Base-by-base conservation (phyloP, 2,113 vertebrate genomes). In the Pterophyllum scalare region DNA sequence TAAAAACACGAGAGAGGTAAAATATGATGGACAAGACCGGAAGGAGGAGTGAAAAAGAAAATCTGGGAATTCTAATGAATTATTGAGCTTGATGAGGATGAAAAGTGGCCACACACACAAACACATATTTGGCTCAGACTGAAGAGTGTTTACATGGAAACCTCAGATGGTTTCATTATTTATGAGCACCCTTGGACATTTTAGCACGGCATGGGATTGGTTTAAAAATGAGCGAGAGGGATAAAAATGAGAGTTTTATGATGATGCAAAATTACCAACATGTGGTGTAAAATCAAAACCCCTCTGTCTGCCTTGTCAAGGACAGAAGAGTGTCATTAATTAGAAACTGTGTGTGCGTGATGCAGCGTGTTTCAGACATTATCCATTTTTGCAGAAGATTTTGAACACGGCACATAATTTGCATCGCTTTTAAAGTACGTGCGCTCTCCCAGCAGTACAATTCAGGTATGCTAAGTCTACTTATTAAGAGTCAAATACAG, bases 131-230 rank as follows among this genome's bases (percentile, higher is more conserved):
- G 72, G 79, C 65, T 85, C 77, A 26, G 1, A 59, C 62, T 64
- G 64, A 80, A 56, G 75, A 79, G 59, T 91, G 85, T 87, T 91
- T 87, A 87, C 82, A 90, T 62, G 87, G 70, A 70, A 77, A 60
- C 58, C 59, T 87, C 77, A 59, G 83, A 91, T 56, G 81, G 79
- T 77, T 88, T 85, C 61, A 87, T 86, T 81, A 90, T 91, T 89
- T 87, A 88, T 80, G 78, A 88, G 85, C 78, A 77, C 74, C 40
- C 80, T 77, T 60, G 40, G 80, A 86, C 74, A 76, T 35, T 82
- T 81, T 59, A 77, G 78, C 19, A 1, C 12, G 33, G 80, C 43
- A 49, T 46, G 14, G 40, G 54, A 77, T 31, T 64, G n/a, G 38
- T 59, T 74, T 77, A 35, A 28, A 56, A 61, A 26, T 22, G 12